These are phyloP conservation scores for Drosophila ustulata DNA, from an alignment of 2,888 invertebrate species.

Conservation along the genomic window DNA sequence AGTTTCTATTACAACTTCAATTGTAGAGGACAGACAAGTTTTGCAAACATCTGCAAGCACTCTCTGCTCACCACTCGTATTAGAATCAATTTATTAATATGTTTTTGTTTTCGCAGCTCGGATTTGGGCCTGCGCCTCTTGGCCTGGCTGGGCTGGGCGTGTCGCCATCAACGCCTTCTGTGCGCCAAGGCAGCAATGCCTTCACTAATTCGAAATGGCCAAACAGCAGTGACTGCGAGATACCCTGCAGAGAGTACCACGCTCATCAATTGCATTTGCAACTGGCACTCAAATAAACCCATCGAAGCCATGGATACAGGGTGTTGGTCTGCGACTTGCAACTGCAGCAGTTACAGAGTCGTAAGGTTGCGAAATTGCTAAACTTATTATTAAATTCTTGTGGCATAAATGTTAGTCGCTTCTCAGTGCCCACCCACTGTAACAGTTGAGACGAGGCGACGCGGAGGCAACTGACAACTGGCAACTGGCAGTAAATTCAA, in stretches of 20 bases:
- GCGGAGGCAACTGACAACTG: slow-evolving; percentile 9
- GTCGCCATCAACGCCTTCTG: slow-evolving; percentile 47
- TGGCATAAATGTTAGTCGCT: slow-evolving; percentile 79
- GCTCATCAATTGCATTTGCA: background rate
- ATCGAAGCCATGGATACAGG: background rate
- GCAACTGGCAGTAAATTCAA: slow-evolving; percentile 17
- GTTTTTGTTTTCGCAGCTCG: slow-evolving; percentile 20
- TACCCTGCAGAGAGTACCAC: slow-evolving; percentile 10
- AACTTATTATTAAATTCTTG: slow-evolving; percentile 80
- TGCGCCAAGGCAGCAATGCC: slow-evolving; percentile 76
- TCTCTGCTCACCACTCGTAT: slow-evolving; percentile 11
- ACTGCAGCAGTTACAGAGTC: slow-evolving; percentile 47
- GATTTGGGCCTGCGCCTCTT: slow-evolving; percentile 5
- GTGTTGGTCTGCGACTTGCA: slow-evolving; percentile 34
- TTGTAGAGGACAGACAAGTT: slow-evolving; percentile 31
- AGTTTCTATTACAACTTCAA: slow-evolving; percentile 48
- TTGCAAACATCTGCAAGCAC: slow-evolving; percentile 22
- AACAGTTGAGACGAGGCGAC: slow-evolving; percentile 40
- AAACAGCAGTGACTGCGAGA: background rate
- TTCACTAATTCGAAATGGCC: slow-evolving; percentile 22
- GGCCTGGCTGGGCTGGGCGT: slow-evolving; percentile 73
- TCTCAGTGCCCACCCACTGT: slow-evolving; percentile 80
- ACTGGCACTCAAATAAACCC: background rate
- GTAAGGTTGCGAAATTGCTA: slow-evolving; percentile 69
- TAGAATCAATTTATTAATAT: slow-evolving; percentile 52